Base-by-base conservation (phyloP, 2,113 vertebrate genomes). In the Lutjanus erythropterus region DNA sequence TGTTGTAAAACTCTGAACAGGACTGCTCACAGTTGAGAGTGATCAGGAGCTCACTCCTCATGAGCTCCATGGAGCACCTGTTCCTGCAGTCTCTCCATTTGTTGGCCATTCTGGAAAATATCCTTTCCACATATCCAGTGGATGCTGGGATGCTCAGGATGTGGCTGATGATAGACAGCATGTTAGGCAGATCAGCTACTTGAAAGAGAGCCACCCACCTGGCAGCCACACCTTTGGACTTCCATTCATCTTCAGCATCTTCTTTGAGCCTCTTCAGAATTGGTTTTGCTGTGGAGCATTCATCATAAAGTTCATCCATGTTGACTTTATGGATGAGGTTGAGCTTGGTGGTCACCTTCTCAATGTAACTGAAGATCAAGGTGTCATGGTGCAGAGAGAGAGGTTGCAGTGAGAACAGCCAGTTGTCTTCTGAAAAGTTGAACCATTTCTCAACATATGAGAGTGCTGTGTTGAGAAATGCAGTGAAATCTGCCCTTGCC, bases 61-160 rank as follows among this genome's bases (percentile, higher is more conserved):
- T 83, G 27, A 77, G 73, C 42, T 60, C 81, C 11, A 58, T 25
- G 23, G 75, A 62, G 55, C 70, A 71, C 71, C 71, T 56, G 65
- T 75, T 80, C 66, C 55, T 37, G n/a, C 33, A 27, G 23, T 80
- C 73, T 42, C 52, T 81, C 77, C 86, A 72, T 72, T 80, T 80
- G 29, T 68, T 70, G 15, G n/a, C 19, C 60, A 83, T 79, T 53
- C 11, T 39, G 9, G 64, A 83, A 37, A 83, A 75, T 23, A 80
- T 62, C 15, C 71, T 83, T 59, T 84, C 80, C 72, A 85, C 71
- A 39, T 80, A 80, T 3, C 84, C 80, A 58, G 84, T 87, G 9
- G 75, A 75, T 61, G 86, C 64, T 75, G 79, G 86, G 53, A 83
- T 78, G 61, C 84, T 83, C 35, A 83, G 35, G 46, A 83, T 68